Evolutionary conservation across 2,888 invertebrate species (phyloP).

Genomic region (Amphipyra tragopoginis): DNA sequence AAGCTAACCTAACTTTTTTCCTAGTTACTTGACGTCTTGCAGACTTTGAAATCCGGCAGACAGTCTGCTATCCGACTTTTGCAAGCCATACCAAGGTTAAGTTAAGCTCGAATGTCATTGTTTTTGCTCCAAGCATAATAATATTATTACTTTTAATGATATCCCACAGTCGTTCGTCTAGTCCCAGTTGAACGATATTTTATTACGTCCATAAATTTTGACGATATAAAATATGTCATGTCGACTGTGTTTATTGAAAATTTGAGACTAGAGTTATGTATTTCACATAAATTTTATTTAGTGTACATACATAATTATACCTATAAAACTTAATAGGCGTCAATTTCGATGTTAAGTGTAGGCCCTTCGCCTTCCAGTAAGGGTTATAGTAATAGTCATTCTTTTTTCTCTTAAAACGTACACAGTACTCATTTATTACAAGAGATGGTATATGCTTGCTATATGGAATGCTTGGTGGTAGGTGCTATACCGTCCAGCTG

Average conservation of each 20-base stretch:
- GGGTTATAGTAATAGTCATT: too few species aligned
- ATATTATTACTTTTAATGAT: not conserved
- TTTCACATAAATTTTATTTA: constrained; percentile 41
- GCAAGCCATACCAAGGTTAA: not conserved
- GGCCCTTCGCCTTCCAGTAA: too few species aligned
- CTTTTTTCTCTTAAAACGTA: too few species aligned
- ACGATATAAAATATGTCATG: constrained; percentile 44
- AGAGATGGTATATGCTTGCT: too few species aligned
- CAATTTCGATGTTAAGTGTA: not conserved
- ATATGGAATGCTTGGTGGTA: too few species aligned
- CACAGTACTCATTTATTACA: too few species aligned
- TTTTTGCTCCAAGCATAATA: not conserved
- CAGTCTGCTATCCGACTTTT: too few species aligned
- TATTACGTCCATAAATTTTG: constrained; percentile 45
- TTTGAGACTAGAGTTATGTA: constrained; percentile 31
- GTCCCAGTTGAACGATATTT: constrained; percentile 21
- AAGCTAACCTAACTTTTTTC: too few species aligned
- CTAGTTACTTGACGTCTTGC: too few species aligned
- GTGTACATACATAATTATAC: constrained; percentile 25
- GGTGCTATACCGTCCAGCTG: too few species aligned
- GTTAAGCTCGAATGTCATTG: not conserved
- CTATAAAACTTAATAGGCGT: constrained; percentile 31
- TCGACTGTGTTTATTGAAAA: constrained; percentile 46
- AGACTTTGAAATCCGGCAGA: too few species aligned
- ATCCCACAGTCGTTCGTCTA: constrained; percentile 16